Evolutionary conservation across 53 echinoderm and acorn worm species (phyloP).

Genomic region (Mesocentrotus franciscanus): DNA sequence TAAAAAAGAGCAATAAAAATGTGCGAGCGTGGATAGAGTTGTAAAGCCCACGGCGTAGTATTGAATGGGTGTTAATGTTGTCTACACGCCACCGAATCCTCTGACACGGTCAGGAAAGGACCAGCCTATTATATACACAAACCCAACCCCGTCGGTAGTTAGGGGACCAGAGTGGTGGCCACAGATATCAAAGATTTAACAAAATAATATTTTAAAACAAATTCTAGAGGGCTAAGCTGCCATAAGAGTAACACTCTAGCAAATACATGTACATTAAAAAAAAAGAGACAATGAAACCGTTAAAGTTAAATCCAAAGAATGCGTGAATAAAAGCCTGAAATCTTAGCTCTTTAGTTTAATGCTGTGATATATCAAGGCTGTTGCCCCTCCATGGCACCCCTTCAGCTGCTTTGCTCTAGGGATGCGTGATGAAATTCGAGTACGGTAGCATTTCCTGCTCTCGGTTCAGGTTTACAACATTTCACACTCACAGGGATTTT

Average conservation of each 20-base stretch:
- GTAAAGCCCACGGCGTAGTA: too few species aligned
- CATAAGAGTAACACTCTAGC: neutral
- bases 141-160: too few species aligned
- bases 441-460: slow-evolving; percentile 46
- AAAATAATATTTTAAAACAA: neutral
- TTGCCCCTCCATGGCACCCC: slow-evolving; percentile 24
- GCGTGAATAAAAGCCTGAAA: neutral
- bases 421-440: slow-evolving; percentile 45
- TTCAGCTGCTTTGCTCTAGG: slow-evolving; percentile 48
- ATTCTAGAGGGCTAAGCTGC: neutral
- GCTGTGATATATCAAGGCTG: neutral
- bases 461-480: slow-evolving; percentile 15
- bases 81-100: too few species aligned
- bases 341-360: neutral
- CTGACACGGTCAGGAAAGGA: too few species aligned
- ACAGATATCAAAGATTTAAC: too few species aligned
- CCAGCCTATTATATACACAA: too few species aligned
- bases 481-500: neutral
- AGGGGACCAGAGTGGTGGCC: too few species aligned
- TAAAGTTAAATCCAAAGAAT: neutral
- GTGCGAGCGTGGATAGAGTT: too few species aligned
- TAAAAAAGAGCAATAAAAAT: too few species aligned
- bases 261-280: neutral
- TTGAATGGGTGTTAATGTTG: too few species aligned
- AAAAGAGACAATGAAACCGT: neutral